These are phyloP conservation scores for Chaunax sp. DNA, from an alignment of 2,797 vertebrate genomes.

Conservation along the genomic window DNA sequence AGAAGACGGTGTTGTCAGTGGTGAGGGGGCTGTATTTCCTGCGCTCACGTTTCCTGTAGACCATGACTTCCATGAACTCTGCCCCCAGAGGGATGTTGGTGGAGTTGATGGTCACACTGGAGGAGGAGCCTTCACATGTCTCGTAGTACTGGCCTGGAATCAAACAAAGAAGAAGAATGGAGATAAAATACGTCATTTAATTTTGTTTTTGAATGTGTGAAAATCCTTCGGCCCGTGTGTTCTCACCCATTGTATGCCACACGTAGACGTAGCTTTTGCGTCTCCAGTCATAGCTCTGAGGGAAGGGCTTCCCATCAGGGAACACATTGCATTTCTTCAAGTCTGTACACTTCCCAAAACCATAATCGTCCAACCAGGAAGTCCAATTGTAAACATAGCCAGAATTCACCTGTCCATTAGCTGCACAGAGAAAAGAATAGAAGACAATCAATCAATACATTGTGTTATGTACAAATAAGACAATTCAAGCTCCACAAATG, in stretches of 20 bases:
- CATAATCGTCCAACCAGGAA: constrained; percentile 85
- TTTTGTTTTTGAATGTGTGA: background rate
- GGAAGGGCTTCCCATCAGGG: constrained; percentile 92
- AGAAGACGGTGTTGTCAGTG: constrained; percentile 82
- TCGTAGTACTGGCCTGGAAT: constrained; percentile 90
- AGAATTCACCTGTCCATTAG: constrained; percentile 74
- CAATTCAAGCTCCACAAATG: no score
- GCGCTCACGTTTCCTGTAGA: constrained; percentile 87
- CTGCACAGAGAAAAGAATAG: constrained; percentile 51
- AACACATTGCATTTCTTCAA: constrained; percentile 82
- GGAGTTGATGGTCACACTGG: constrained; percentile 87
- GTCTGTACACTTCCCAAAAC: constrained; percentile 80
- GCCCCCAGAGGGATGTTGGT: constrained; percentile 86
- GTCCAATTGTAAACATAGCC: constrained; percentile 92
- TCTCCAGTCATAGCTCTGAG: constrained; percentile 85
- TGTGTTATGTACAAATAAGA: background rate
- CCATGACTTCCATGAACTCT: constrained; percentile 88
- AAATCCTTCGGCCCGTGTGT: background rate
- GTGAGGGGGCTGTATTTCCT: constrained; percentile 83
- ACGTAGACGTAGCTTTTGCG: constrained; percentile 90
- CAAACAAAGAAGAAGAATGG: background rate
- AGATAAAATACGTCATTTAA: background rate
- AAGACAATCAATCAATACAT: background rate
- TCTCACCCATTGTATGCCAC: constrained; percentile 91
- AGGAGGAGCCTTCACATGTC: constrained; percentile 86